Evolutionary conservation across 2,888 invertebrate species (phyloP).

Genomic region (Leptinotarsa rubiginosa): DNA sequence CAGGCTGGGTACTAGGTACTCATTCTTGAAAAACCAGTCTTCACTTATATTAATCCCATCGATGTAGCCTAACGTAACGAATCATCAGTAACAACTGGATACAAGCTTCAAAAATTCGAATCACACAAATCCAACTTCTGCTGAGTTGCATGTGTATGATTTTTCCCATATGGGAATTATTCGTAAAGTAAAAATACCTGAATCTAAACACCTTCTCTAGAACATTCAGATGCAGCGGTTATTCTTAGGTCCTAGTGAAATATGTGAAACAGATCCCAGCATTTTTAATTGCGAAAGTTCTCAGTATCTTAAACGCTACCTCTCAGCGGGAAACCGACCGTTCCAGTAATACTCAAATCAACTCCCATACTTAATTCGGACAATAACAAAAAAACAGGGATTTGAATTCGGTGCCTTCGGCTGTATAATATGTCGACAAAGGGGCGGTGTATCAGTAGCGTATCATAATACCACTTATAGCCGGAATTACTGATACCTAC

Average conservation of each 20-base stretch:
- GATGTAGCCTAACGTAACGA: too few relatives aligned
- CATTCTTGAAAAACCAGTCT: too few relatives aligned
- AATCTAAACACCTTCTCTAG: too few relatives aligned
- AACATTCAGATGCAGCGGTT: too few relatives aligned
- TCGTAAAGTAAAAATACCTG: too few relatives aligned
- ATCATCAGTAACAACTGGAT: too few relatives aligned
- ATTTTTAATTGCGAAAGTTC: constrained; percentile 16
- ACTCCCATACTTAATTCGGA: constrained; percentile 46
- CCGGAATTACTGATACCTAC: constrained; percentile 57
- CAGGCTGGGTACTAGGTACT: too few relatives aligned
- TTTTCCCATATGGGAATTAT: too few relatives aligned
- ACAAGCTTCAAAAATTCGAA: too few relatives aligned
- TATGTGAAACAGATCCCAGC: background rate
- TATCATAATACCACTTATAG: constrained; percentile 62
- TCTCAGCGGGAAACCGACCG: constrained; percentile 31
- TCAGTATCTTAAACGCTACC: constrained; percentile 14
- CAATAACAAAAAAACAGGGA: constrained; percentile 45
- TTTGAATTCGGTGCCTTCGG: constrained; percentile 40
- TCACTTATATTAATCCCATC: too few relatives aligned
- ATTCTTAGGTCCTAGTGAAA: background rate
- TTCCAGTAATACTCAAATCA: constrained; percentile 34
- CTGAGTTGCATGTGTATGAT: too few relatives aligned
- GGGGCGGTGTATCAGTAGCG: constrained; percentile 58
- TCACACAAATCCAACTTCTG: too few relatives aligned
- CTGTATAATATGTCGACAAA: constrained; percentile 49